Base-by-base conservation (phyloP, 2,797 vertebrate species). In the Manis pentadactyla region DNA sequence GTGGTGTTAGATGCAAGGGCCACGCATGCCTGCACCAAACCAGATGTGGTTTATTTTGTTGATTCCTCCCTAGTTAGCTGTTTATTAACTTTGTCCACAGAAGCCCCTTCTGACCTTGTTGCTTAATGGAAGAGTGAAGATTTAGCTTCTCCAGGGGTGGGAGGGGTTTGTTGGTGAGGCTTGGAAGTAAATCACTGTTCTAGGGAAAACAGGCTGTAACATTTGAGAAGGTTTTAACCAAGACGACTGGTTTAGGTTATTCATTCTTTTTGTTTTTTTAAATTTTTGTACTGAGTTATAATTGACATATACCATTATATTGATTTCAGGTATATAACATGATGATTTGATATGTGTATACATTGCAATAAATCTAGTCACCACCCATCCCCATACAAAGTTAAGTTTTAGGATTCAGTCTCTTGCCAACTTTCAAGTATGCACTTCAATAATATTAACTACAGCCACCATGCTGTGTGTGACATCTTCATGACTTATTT, bases 81-180 rank as follows among this genome's bases (percentile, higher is more conserved):
- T 97, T 97, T 92, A 95, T 97, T 96, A 97, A 96, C 93, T 96
- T 23, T 1, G 3, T 88, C 85, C 53, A 17, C 15, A 0, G 64
- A 86, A 83, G 34, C 82, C 68, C 74, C 68, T 87, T 93, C 85
- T 90, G 96, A 90, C 92, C 87, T 89, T 81, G 57, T 74, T 71
- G 71, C 69, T 95, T 91, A 93, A 69, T 29, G 25, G 53, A 77
- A 63, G n/a, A 59, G 12, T 12, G 42, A 95, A 55, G 34, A 53
- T 64, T 75, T 57, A 21, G 68, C 84, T 96, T 93, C 39, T 93
- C 53, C 11, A 17, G 27, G 23, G 49, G 17, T 4, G 15, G 34
- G 59, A 75, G 18, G 51, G 51, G 2, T n/a, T 64, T 90, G 25
- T 5, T 18, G 21, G 25, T 23, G 71, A 92, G 31, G 61, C 75